Conservation (phyloP, 2,797 vertebrate genomes). For the Microctenopoma stevenorrisi region DNA sequence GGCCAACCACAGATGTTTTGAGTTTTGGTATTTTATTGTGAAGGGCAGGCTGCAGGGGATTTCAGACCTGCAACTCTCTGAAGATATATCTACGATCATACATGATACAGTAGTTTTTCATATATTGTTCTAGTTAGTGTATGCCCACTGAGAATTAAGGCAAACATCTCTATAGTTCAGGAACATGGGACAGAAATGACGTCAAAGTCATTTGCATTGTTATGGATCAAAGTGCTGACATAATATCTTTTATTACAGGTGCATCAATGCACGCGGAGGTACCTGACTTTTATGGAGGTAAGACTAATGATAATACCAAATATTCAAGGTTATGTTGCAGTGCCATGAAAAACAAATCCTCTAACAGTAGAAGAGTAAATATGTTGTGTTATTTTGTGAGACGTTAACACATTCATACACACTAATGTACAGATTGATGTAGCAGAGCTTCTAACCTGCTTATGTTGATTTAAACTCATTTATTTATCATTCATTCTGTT, state of each 20-base stretch:
- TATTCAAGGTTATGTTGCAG: neutral
- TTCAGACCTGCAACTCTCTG: constrained; percentile 6
- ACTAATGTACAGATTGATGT: no score
- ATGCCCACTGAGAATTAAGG: neutral
- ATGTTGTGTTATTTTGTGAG: neutral
- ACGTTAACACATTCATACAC: neutral
- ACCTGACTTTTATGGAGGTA: constrained; percentile 74
- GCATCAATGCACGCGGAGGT: constrained; percentile 48
- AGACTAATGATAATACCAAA: constrained; percentile 20
- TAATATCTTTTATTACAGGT: constrained; percentile 59
- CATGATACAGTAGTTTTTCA: constrained; percentile 10
- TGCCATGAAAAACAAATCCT: neutral
- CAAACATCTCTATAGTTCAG: neutral
- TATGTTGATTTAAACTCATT: neutral
- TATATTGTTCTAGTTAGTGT: neutral
- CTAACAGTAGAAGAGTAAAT: neutral
- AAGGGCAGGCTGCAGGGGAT: constrained; percentile 5
- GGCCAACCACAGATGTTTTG: neutral
- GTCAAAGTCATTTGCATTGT: neutral
- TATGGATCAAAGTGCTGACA: constrained; percentile 29
- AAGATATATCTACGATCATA: constrained; percentile 1
- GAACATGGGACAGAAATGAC: neutral
- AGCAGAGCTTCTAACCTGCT: neutral
- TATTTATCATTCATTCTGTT: no score
- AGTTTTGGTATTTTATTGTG: constrained; percentile 4